Conservation (phyloP, 2,797 vertebrate genomes). For the Acrossocheilus fasciatus region DNA sequence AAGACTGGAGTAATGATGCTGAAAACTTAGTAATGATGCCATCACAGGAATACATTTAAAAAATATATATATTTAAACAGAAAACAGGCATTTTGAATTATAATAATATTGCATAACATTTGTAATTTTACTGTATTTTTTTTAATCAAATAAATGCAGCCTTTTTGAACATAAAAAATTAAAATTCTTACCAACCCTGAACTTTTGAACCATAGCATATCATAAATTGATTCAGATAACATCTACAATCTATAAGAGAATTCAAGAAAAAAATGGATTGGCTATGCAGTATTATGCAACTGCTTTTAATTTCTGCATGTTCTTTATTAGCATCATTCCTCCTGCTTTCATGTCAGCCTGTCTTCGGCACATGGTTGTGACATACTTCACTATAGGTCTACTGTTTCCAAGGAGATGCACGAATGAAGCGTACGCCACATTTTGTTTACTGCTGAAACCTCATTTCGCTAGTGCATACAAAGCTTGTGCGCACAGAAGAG, state of each 20-base stretch:
- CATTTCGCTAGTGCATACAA: constrained; percentile 7
- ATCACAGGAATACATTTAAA: not conserved
- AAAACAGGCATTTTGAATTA: not conserved
- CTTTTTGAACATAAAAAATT: not conserved
- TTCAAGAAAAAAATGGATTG: not conserved
- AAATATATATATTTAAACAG: not conserved
- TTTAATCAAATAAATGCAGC: not conserved
- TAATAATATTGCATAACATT: not conserved
- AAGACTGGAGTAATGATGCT: not conserved
- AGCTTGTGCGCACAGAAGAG: not conserved
- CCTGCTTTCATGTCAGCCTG: not conserved
- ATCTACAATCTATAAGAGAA: not conserved
- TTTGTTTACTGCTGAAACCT: constrained; percentile 41
- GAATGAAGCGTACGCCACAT: not conserved
- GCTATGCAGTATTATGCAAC: not conserved
- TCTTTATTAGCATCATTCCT: not conserved
- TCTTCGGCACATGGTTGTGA: constrained; percentile 24
- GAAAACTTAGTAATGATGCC: not conserved
- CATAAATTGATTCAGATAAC: not conserved
- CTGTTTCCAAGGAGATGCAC: constrained; percentile 50
- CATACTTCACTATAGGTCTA: constrained; percentile 28
- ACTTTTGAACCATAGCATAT: not conserved
- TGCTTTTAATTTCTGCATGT: not conserved
- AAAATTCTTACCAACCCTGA: not conserved
- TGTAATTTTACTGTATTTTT: not conserved